Conservation (phyloP, 2,797 vertebrate species). For the Nannoperca australis region DNA sequence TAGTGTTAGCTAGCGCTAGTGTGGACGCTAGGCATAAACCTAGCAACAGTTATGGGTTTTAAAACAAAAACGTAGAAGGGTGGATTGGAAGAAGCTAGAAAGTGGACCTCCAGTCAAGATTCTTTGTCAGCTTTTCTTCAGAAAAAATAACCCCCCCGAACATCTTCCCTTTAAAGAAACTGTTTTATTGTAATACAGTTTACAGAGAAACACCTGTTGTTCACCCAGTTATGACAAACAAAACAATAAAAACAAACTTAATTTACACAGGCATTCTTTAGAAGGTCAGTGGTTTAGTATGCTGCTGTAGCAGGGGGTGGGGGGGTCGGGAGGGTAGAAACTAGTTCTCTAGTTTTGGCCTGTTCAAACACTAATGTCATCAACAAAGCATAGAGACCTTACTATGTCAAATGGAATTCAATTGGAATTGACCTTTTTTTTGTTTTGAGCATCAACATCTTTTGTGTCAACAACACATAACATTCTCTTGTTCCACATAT, state of each 20-base stretch:
- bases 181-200: constrained; percentile 89
- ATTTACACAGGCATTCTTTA: constrained; percentile 87
- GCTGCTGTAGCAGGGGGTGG: constrained; percentile 56
- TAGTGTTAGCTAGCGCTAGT: too few relatives aligned
- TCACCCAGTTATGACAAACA: constrained; percentile 85
- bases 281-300: constrained; percentile 85
- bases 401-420: constrained; percentile 71
- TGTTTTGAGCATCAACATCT: constrained; percentile 62
- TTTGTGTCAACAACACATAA: constrained; percentile 66
- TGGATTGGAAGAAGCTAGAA: not conserved
- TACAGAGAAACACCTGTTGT: constrained; percentile 87
- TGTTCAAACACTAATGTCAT: constrained; percentile 74
- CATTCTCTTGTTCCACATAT: constrained; percentile 74
- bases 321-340: constrained; percentile 32
- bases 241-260: constrained; percentile 83
- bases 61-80: too few relatives aligned
- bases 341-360: constrained; percentile 65
- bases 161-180: constrained; percentile 83
- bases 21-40: too few relatives aligned
- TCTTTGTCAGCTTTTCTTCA: not conserved
- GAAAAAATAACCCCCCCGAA: not conserved
- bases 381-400: constrained; percentile 71
- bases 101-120: not conserved
- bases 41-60: too few relatives aligned
- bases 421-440: constrained; percentile 68